Evolutionary conservation across 2,113 vertebrate species (phyloP), one percentile per base, ranked within the genome.

Genomic region (Cyprinodon brontotheroides): DNA sequence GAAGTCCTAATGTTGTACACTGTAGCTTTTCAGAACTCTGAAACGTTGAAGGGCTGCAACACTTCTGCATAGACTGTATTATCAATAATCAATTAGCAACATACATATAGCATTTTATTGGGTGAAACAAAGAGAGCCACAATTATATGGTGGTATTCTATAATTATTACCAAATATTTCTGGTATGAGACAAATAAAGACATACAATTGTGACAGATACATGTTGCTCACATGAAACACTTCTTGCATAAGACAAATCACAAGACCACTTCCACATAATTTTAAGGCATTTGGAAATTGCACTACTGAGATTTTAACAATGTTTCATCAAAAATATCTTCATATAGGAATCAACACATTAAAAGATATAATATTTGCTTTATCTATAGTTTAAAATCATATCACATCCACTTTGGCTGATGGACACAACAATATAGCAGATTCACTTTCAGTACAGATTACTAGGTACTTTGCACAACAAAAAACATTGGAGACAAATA

Each of bases 271-370:
- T 10, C 48, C 39, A n/a, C 20, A 14, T 39, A 39, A 13, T n/a
- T 48, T 38, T 50, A 50, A 68, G 22, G 45, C 45, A 50, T 68
- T 50, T 37, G 37, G 65, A 62, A 7, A 50, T 37, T 68, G 6
- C 7, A 8, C 65, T 38, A 7, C 13, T 37, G 36, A 61, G 22
- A 61, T 13, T 67, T 67, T 37, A 48, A 13, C 14, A 48, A 29
- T 38, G 38, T 68, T 50, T 37, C 15, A 12, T n/a, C 41, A 48
- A 36, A 22, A 43, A 47, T 4, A 22, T 7, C 86, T 79, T 50
- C 60, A 43, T 68, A 20, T 48, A 66, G 70, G 70, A 79, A 74
- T 77, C 82, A 76, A 83, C 87, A 78, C 85, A 85, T 81, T 78
- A 8, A 77, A 9, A 7, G 43, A 13, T 59, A 3, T 64, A 38